Evolutionary conservation across 1,140 invertebrate species (phyloP).

Genomic region (Radopholus similis): DNA sequence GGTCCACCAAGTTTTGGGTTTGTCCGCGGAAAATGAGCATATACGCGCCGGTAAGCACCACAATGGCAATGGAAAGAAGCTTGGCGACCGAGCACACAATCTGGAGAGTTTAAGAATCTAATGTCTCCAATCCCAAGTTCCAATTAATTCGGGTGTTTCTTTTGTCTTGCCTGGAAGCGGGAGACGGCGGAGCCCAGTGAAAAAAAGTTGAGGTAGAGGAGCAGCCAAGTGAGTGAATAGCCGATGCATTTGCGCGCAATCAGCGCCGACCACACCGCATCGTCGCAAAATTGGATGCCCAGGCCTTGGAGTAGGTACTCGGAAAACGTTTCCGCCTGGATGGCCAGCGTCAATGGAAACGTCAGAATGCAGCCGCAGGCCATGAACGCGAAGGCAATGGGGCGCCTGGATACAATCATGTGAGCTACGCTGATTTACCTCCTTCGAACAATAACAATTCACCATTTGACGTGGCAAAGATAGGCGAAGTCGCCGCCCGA

Average conservation of each 20-base stretch:
- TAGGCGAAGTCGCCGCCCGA: constrained; percentile 52
- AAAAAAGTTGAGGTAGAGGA: constrained; percentile 43
- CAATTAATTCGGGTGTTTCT: too few relatives aligned
- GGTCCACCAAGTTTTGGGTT: constrained; percentile 42
- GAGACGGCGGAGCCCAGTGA: constrained; percentile 39
- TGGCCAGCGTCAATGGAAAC: constrained; percentile 45
- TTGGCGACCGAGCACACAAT: constrained; percentile 48
- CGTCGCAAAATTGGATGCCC: constrained; percentile 21
- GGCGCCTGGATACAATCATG: constrained; percentile 21
- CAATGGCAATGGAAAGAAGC: constrained; percentile 28
- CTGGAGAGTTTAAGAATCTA: too few relatives aligned
- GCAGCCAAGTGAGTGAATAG: constrained; percentile 27
- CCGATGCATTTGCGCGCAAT: constrained; percentile 26
- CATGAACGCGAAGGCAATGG: constrained; percentile 45
- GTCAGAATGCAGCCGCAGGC: constrained; percentile 42
- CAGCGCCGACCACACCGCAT: not conserved
- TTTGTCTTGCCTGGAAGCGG: too few relatives aligned
- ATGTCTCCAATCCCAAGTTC: too few relatives aligned
- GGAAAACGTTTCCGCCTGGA: constrained; percentile 44
- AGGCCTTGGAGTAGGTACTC: constrained; percentile 41
- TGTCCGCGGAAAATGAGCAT: constrained; percentile 34
- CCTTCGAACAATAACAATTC: not conserved
- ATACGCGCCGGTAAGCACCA: constrained; percentile 40
- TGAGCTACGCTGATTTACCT: constrained; percentile 5
- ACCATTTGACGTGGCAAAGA: constrained; percentile 49